Evolutionary conservation across 2,888 invertebrate species (phyloP), one percentile per base, ranked within the genome.

Genomic region (Julus scandinavius): DNA sequence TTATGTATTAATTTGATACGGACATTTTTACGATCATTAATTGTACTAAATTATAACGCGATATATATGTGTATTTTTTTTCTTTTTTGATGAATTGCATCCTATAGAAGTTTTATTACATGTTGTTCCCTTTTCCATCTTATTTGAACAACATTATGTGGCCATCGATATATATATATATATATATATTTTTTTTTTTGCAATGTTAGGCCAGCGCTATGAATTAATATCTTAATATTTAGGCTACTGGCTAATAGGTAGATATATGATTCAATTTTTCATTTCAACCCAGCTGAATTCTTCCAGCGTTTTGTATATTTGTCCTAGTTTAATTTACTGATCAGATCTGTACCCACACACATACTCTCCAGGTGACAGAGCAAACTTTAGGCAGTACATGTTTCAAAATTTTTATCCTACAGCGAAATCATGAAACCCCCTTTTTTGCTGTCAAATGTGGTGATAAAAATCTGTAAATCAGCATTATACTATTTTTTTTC

Each of bases 291-390:
- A 80, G 80, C 80, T 80, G 80, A 80, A 80, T 38, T 80, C 80
- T 80, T 80, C 80, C 80, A 72, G 72, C 72, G 72, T 72, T 72
- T 29, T 72, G 72, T 72, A 9, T 72, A 80, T 80, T 80, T 80
- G 80, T 38, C 80, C 80, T 80, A 80, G 80, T 80, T 80, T 40
- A 80, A 38, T 40, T 38, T 38, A 38, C 38, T 15, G 80, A 80
- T 80, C 80, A 40, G 80, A 80, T 80, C 80, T 80, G 80, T 80
- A 80, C 80, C 80, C 80, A 80, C 80, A 80, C 80, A 80, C 80
- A 38, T 38, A 38, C 80, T 80, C 80, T 3, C 80, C 80, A 80
- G 80, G 80, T 80, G 80, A 80, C 80, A 80, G 38, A 38, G 38
- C 80, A 29, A 80, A 38, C 38, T 80, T 80, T 80, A 38, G 80